Evolutionary conservation across 2,888 invertebrate species (phyloP).

Genomic region (Monopis laevigella): DNA sequence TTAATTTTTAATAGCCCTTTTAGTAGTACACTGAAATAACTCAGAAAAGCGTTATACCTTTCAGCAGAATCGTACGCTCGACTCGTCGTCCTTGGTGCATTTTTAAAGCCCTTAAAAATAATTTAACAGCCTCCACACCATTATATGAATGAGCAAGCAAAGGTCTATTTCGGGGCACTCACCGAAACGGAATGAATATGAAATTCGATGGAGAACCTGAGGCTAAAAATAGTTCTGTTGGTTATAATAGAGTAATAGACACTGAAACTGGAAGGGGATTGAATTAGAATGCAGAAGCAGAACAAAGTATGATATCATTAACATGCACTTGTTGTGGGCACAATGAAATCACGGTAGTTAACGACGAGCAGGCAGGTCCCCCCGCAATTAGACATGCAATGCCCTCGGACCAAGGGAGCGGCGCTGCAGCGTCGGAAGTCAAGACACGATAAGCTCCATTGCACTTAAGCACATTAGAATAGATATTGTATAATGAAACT

Average conservation of each 20-base stretch:
- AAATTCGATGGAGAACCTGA: no score
- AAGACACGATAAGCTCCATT: conserved; percentile 8
- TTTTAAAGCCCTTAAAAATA: conserved; percentile 3
- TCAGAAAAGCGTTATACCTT: no score
- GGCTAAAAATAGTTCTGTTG: no score
- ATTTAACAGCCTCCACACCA: conserved; percentile 3
- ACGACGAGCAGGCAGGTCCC: not conserved
- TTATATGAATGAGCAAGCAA: not conserved
- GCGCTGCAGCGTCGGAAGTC: not conserved
- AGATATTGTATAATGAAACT: not conserved
- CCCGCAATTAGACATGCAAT: conserved; percentile 7
- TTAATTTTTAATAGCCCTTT: no score
- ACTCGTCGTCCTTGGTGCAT: conserved; percentile 10
- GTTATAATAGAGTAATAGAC: not conserved
- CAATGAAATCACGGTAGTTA: conserved; percentile 3
- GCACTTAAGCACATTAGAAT: conserved; percentile 1
- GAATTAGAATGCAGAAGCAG: not conserved
- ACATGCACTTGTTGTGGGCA: conserved; percentile 4
- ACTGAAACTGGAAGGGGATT: not conserved
- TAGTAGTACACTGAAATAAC: no score
- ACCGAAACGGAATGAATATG: no score
- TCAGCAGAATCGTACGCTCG: conserved; percentile 1
- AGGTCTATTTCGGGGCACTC: not conserved
- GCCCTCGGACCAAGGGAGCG: conserved; percentile 2
- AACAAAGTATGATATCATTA: not conserved